Conservation (phyloP, 2,113 vertebrate species). For the Gadus macrocephalus region DNA sequence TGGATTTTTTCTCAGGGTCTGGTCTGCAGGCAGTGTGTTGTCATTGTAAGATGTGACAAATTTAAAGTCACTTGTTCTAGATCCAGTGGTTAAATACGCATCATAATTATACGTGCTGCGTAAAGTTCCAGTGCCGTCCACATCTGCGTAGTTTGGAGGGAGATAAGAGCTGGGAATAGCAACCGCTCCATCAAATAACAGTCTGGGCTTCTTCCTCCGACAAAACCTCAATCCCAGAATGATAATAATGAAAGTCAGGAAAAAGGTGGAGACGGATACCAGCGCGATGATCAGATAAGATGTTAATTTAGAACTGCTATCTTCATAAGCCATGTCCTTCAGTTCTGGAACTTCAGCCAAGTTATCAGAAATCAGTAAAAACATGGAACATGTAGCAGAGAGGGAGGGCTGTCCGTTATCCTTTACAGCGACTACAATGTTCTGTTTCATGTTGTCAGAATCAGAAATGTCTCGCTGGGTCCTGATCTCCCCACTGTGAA, state of each 20-base stretch:
- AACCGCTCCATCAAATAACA: too few relatives aligned
- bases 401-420: constrained; percentile 78
- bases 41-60: too few relatives aligned
- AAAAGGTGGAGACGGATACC: constrained; percentile 40
- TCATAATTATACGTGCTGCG: too few relatives aligned
- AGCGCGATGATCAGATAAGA: constrained; percentile 46
- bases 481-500: constrained; percentile 78
- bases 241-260: too few relatives aligned
- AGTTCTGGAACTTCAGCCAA: constrained; percentile 44
- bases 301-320: constrained; percentile 33
- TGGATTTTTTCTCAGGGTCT: background rate
- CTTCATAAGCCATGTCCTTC: constrained; percentile 41
- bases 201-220: too few relatives aligned
- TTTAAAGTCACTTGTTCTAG: too few relatives aligned
- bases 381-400: constrained; percentile 71
- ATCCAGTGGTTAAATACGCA: too few relatives aligned
- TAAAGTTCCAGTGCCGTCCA: too few relatives aligned
- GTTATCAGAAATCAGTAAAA: constrained; percentile 44
- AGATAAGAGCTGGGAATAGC: too few relatives aligned
- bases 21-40: too few relatives aligned
- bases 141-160: too few relatives aligned
- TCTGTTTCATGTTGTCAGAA: constrained; percentile 74
- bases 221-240: too few relatives aligned
- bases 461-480: constrained; percentile 73
- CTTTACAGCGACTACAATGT: constrained; percentile 73